Evolutionary conservation across 2,113 vertebrate species (phyloP).

Genomic region (Chaetodon trifascialis): DNA sequence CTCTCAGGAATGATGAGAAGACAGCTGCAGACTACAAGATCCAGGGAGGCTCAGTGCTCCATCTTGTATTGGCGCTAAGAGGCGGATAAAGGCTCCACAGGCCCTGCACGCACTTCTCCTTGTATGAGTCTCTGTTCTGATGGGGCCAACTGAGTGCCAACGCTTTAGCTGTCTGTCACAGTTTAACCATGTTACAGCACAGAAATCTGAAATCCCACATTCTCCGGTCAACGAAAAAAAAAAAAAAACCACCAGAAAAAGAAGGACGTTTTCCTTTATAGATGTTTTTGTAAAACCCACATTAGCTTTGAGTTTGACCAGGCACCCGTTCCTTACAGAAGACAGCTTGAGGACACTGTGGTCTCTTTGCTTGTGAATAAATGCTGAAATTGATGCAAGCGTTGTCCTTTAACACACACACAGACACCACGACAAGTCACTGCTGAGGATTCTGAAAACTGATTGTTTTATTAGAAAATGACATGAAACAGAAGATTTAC

Average conservation of each 20-base stretch:
- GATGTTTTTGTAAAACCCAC: constrained; percentile 65
- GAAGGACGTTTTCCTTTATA: constrained; percentile 61
- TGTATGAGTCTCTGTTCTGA: constrained; percentile 46
- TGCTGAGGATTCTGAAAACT: constrained; percentile 55
- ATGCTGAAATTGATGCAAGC: constrained; percentile 64
- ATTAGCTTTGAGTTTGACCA: constrained; percentile 61
- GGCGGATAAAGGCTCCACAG: constrained; percentile 79
- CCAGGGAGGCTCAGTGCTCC: constrained; percentile 93
- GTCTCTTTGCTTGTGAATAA: constrained; percentile 81
- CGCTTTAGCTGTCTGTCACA: constrained; percentile 44
- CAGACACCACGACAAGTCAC: background rate
- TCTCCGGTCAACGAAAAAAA: constrained; percentile 35
- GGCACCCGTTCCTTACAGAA: constrained; percentile 42
- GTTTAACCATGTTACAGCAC: constrained; percentile 49
- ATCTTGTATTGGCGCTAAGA: constrained; percentile 92
- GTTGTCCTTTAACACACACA: constrained; percentile 35
- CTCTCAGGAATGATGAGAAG: constrained; percentile 93
- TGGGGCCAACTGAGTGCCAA: constrained; percentile 52
- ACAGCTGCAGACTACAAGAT: constrained; percentile 96
- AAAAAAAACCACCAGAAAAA: background rate
- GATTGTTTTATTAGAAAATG: constrained; percentile 75
- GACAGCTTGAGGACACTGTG: constrained; percentile 62
- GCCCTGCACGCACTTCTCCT: constrained; percentile 23
- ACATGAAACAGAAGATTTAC: constrained; percentile 49
- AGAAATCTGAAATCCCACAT: constrained; percentile 42